Base-by-base conservation (phyloP, 2,797 vertebrate genomes). In the Crocidura indochinensis region DNA sequence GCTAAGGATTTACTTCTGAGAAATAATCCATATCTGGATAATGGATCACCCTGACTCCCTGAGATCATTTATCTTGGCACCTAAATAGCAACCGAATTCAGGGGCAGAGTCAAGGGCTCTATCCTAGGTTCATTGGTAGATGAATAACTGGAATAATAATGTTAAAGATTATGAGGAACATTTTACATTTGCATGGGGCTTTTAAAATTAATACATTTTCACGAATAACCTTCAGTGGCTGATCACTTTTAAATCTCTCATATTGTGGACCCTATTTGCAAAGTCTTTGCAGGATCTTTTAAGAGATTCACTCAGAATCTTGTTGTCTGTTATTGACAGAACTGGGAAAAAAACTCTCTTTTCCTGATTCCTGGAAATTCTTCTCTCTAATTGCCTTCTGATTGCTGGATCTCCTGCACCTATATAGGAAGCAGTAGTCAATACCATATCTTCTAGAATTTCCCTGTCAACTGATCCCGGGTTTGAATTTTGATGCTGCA, bases 1-100 rank as follows among this genome's bases (percentile, higher is more conserved):
- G 79, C 93, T 97, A 96, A 97, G 89, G 80, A 96, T 96, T 96
- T 94, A 94, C 93, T 95, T 92, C 94, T 94, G 95, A 97, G 91
- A 96, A 96, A 94, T 96, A 96, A 96, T 95, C 91, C 93, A 95
- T 96, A 95, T 93, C 95, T 15, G 10, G 73, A 95, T 96, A 96
- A 97, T 95, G 93, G 94, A 95, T 96, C 90, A 96, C 87, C 80
- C 47, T 8, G 4, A 95, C 89, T 95, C 65, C 26, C 64, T 6
- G 47, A 96, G 92, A 96, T 82, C 87, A 94, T 96, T 97, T 95
- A 89, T 95, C 90, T 95, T 93, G 81, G 91, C 74, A 94, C 85
- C 95, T 96, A 94, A 96, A 96, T 96, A 88, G 94, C 93, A 91
- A 81, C 26, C 87, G 81, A 87, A 93, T 94, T 82, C 76, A 93